Base-by-base conservation (phyloP, 2,113 vertebrate species). In the Chloropsis cyanopogon region DNA sequence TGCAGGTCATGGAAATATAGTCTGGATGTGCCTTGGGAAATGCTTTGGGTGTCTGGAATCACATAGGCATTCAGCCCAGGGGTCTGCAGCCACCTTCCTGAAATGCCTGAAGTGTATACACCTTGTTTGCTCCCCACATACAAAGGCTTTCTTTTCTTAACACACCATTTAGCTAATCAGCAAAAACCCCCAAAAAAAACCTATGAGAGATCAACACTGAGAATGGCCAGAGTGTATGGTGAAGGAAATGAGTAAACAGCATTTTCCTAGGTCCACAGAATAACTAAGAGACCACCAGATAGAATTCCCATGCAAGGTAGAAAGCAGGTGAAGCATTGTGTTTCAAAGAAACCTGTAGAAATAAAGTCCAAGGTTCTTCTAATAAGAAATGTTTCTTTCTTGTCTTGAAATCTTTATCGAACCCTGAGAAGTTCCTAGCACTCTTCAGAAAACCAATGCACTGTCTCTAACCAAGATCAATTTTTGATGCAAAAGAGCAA, bases 131-230 rank as follows among this genome's bases (percentile, higher is more conserved):
- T 63, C 1, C 7, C 5, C 6, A 12, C 3, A 21, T 10, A 3
- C 11, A 71, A 79, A 82, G 1, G 3, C 1, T 56, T 75, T 66
- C n/a, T 37, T 37, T 37, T 37, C 49, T 72, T 23, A 68, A 7
- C 5, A 10, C 4, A 0, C 3, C 29, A 50, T 57, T 71, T 78
- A 70, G 19, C 22, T 24, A 13, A 49, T 16, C 12, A 35, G 4
- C 10, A 17, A 78, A 14, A 4, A 10, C n/a, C 26, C 9, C n/a
- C n/a, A n/a, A 22, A 35, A 52, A 37, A 65, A 12, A 1, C 2
- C 3, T 19, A 1, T 7, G 24, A 46, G 5, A 23, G 28, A 49
- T 17, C n/a, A 71, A 71, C 5, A 71, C 1, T 0, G 6, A 88
- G 35, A 79, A 59, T 50, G 7, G 56, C 12, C 3, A 42, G 28